Percentiles rank a stretch among this genome's conserved stretches.
These are phyloP conservation scores for Heliocidaris erythrogramma DNA, from an alignment of 35 echinoderm and acorn worm genomes.

Conservation along the genomic window DNA sequence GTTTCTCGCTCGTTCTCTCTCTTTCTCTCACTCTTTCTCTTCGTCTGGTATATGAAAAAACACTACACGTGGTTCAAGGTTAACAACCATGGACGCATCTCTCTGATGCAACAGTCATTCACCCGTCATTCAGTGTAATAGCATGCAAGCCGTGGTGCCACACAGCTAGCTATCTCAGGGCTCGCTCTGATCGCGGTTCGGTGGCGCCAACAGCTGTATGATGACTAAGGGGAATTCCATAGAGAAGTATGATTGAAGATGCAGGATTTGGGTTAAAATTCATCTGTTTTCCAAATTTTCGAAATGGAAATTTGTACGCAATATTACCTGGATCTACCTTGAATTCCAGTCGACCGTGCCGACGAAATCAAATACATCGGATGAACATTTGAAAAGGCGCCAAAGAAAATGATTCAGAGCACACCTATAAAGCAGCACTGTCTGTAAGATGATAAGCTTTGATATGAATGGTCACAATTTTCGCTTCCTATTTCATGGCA, in stretches of 20 bases:
- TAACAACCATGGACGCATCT: not conserved
- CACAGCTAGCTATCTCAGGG: not conserved
- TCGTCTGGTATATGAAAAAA: not conserved
- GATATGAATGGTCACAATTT: not conserved
- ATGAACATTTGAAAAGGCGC: not conserved
- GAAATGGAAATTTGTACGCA: not conserved
- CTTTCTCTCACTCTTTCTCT: not conserved
- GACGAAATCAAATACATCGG: not conserved
- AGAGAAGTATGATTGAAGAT: not conserved
- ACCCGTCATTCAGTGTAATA: not conserved
- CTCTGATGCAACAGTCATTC: not conserved
- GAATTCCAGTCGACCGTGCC: not conserved
- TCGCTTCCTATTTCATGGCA: too few species aligned
- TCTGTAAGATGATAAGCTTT: too few species aligned
- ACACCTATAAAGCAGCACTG: too few species aligned
- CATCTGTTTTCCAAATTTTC: not conserved
- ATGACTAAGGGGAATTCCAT: not conserved
- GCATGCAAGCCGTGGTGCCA: not conserved
- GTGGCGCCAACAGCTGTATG: not conserved
- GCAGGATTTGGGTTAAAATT: not conserved
- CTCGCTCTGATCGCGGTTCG: not conserved
- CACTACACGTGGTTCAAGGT: constrained; percentile 15
- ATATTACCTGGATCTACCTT: not conserved
- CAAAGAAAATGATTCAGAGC: not conserved
- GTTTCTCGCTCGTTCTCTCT: not conserved